These are phyloP conservation scores for Chelon labrosus DNA, from an alignment of 2,797 vertebrate species.

Conservation along the genomic window DNA sequence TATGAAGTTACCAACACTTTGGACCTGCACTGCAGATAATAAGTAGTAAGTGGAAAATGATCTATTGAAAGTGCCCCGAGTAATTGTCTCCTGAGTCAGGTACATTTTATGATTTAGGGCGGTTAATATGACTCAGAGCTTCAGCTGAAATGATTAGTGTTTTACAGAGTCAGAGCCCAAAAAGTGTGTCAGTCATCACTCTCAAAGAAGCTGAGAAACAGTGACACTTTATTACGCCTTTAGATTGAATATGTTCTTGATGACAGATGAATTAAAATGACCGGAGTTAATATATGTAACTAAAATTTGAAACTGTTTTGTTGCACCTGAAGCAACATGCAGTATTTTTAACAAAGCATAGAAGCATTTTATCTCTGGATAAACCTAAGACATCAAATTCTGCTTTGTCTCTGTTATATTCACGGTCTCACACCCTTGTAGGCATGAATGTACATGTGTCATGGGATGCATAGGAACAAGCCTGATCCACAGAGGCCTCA, in stretches of 20 bases:
- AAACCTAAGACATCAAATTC: neutral
- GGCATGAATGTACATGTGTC: neutral
- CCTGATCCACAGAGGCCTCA: too few relatives aligned
- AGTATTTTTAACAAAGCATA: neutral
- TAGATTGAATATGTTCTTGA: neutral
- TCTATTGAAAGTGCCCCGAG: constrained; percentile 39
- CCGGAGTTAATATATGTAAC: neutral
- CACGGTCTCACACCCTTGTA: neutral
- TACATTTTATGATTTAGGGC: constrained; percentile 65
- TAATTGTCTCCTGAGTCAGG: constrained; percentile 55
- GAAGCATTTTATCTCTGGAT: neutral
- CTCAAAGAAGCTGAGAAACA: neutral
- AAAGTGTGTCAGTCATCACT: constrained; percentile 38
- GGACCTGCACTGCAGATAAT: constrained; percentile 36
- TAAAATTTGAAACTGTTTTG: neutral
- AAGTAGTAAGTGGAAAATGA: constrained; percentile 53
- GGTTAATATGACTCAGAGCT: constrained; percentile 44
- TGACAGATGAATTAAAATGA: constrained; percentile 2
- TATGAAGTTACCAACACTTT: constrained; percentile 26
- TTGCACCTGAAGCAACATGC: neutral
- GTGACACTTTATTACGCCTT: constrained; percentile 9
- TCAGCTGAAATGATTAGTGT: constrained; percentile 43
- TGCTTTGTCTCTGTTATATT: neutral
- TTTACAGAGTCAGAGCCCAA: constrained; percentile 11
- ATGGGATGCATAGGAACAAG: too few relatives aligned